These are phyloP conservation scores for Drosophila siamana DNA, from an alignment of 2,888 invertebrate genomes.

Conservation along the genomic window DNA sequence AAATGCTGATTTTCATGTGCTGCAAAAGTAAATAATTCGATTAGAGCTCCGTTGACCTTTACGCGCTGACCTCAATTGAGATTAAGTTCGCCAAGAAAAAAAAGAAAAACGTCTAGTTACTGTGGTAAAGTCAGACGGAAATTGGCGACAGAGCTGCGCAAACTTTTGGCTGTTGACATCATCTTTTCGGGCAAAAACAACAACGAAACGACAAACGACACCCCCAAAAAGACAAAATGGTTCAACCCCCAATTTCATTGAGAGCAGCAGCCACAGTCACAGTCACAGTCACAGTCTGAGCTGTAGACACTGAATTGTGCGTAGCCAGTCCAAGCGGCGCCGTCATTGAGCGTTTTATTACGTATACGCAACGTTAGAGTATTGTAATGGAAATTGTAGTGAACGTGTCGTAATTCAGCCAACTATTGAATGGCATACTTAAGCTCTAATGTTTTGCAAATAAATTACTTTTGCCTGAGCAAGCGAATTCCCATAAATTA, in stretches of 20 bases:
- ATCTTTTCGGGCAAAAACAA: conserved; percentile 37
- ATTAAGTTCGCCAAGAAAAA: neutral
- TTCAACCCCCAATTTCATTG: conserved; percentile 26
- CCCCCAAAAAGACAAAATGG: conserved; percentile 8
- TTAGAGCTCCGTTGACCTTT: conserved; percentile 46
- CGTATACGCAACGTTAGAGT: conserved; percentile 42
- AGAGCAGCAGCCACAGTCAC: conserved; percentile 15
- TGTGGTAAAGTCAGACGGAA: neutral
- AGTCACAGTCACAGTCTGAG: neutral
- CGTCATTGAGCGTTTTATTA: conserved; percentile 53
- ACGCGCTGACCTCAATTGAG: conserved; percentile 34
- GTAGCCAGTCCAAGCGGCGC: conserved; percentile 64
- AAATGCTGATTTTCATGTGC: conserved; percentile 58
- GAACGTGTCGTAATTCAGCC: conserved; percentile 22
- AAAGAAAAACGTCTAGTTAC: neutral
- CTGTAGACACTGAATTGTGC: conserved; percentile 25
- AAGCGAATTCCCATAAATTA: neutral
- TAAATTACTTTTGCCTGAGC: neutral
- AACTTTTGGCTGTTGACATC: conserved; percentile 43
- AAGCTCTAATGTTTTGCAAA: conserved; percentile 1
- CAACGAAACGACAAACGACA: no score
- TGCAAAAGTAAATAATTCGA: conserved; percentile 23
- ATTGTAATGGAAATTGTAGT: conserved; percentile 17
- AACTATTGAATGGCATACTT: conserved; percentile 1
- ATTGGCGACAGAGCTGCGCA: conserved; percentile 6